phyloP scores from a whole-genome alignment of 2,797 vertebrate species.

The Toxotes lorentzi region DNA sequence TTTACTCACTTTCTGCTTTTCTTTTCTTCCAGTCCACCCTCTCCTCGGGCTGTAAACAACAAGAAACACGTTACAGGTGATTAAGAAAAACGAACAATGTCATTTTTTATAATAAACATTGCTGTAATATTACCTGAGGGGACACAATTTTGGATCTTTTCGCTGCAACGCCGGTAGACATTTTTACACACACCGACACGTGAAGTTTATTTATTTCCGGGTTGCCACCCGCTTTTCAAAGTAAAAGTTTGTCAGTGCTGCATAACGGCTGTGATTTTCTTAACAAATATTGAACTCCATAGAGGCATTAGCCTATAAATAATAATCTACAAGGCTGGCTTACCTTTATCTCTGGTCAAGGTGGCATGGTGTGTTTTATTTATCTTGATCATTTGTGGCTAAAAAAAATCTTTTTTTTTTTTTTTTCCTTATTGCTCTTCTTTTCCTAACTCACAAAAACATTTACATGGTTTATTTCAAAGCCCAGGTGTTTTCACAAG shows the following conservation, averaged over 20 bases:
- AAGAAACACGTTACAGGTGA: not conserved
- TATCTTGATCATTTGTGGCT: too few species aligned
- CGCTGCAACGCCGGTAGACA: constrained; percentile 64
- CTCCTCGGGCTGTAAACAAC: constrained; percentile 66
- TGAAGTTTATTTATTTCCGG: constrained; percentile 69
- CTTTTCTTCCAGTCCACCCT: constrained; percentile 82
- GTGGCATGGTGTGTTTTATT: too few species aligned
- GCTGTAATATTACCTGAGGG: constrained; percentile 57
- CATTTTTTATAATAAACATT: accelerated
- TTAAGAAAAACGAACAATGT: accelerated
- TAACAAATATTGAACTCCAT: too few species aligned
- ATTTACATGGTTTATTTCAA: not conserved
- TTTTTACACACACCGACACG: constrained; percentile 58
- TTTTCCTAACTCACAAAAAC: not conserved
- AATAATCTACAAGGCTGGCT: not conserved
- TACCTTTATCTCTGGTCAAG: too few species aligned
- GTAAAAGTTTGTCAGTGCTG: constrained; percentile 26
- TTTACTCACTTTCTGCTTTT: constrained; percentile 83
- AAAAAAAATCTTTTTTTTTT: too few species aligned
- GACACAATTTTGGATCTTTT: constrained; percentile 55
- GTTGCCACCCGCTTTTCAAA: constrained; percentile 45
- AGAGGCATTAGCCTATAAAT: not conserved
- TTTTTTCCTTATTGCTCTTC: too few species aligned
- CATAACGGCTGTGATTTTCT: not conserved
- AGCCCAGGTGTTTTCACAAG: not conserved